Base-by-base conservation (phyloP, 2,113 vertebrate species). In the Oreotrochilus melanogaster region DNA sequence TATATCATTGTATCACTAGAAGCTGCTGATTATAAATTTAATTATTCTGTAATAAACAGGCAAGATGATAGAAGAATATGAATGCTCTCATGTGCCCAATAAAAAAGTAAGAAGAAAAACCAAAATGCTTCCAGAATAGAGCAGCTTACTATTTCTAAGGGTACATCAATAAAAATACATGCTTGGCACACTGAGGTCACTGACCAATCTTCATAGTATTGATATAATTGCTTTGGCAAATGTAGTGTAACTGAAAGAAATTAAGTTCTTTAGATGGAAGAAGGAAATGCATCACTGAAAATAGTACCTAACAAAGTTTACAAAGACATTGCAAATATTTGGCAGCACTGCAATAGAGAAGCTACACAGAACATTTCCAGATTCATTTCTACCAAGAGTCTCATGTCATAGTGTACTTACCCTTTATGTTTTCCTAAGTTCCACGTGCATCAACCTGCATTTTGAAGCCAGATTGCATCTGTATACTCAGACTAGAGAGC, bases 1-100 rank as follows among this genome's bases (percentile, higher is more conserved):
- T 18, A 39, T 54, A 88, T 89, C 83, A 92, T 88, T 93, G 35
- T 90, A 84, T 81, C 73, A 96, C 91, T 93, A 93, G 93, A 78
- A 78, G 70, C 43, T 85, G 14, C 35, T 79, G 43, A 81, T 93
- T 95, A 93, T 82, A 89, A 95, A 89, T 91, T 58, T 79, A 95
- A 84, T 94, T 95, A 88, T 93, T 92, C 53, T 62, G 15, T 64
- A 93, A 43, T 35, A 73, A 67, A 84, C 48, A 23, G 60, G 31
- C 31, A 93, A 92, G 69, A 76, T 14, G 51, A 66, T 81, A 89
- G 50, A 86, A 86, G 19, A 92, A 85, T 91, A 78, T 73, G 83
- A 95, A 92, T 43, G 53, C 35, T 65, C 22, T 83, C 73, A 75
- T 1, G 2, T 45, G 39, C 6, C 57, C 14, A 86, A 75, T 39